Base-by-base conservation (phyloP, 1,140 invertebrate genomes). In the Bicyclus anynana region DNA sequence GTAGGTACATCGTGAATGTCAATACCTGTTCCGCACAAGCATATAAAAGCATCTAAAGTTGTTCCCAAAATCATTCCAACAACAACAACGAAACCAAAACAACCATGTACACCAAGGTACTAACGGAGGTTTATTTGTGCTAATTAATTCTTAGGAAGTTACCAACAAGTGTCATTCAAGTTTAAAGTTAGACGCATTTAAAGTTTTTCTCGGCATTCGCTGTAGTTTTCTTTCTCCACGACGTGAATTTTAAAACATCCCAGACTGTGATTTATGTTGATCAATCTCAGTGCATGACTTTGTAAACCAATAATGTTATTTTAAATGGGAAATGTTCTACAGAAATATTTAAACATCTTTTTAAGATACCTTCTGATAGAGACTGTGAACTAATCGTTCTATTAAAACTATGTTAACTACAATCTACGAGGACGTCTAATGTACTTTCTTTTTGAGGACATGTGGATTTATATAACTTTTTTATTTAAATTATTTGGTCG, bases 81-180 rank as follows among this genome's bases (percentile, higher is more conserved):
- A 70, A 60, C 56, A 73, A 65, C 71, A 67, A 62, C 72, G 51
- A 53, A 62, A 66, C 59, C n/a, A n/a, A 72, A 59, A 62, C 63
- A 75, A 82, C 75, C 79, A 82, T 81, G 80, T 85, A 75, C 72
- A 57, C 80, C 54, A 83, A 85, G 80, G 78, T 83, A 78, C 50
- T 46, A 44, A 12, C 29, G 17, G 29, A 29, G 48, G 14, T 44
- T 38, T 12, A 16, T 40, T 40, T 17, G 37, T 40, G 16, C 14
- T 16, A 40, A 17, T 5, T 40, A 17, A 40, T 2, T 40, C 16
- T 5, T 16, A 14, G 16, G 7, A 40, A 40, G 37, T 40, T 7
- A 7, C 12, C 29, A 33, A 7, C 7, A 33, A 33, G 29, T 33
- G 29, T 33, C 3, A 12, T 33, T 33, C 29, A 12, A 4, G 12